These are phyloP conservation scores for Pachyseris speciosa DNA, from an alignment of 64 coral and sea anemone genomes.

Conservation along the genomic window DNA sequence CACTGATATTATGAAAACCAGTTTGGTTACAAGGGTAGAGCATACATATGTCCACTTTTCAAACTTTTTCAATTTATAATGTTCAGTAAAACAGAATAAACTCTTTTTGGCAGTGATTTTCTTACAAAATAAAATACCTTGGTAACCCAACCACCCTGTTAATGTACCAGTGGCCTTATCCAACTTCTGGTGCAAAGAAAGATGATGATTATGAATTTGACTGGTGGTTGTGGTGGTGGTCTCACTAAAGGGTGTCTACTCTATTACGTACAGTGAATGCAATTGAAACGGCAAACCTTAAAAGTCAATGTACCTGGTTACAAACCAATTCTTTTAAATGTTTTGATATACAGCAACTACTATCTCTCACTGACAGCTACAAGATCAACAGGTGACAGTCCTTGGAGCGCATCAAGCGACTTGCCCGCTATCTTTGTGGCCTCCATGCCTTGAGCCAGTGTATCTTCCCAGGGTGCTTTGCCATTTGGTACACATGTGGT, in stretches of 20 bases:
- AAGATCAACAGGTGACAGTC: conserved; percentile 48
- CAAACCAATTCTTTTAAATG: background rate
- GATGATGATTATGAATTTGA: too few relatives aligned
- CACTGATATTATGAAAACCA: too few relatives aligned
- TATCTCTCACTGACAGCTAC: conserved; percentile 45
- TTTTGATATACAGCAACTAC: background rate
- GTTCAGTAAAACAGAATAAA: too few relatives aligned
- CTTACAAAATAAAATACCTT: too few relatives aligned
- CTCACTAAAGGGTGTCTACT: background rate
- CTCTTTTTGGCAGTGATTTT: too few relatives aligned
- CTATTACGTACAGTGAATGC: too few relatives aligned
- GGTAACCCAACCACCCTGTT: too few relatives aligned
- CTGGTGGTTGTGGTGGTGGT: background rate
- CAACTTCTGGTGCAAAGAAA: too few relatives aligned
- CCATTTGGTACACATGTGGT: conserved; percentile 40
- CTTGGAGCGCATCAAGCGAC: conserved; percentile 65
- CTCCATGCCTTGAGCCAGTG: conserved; percentile 66
- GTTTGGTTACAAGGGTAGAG: too few relatives aligned
- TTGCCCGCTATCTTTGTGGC: conserved; percentile 85
- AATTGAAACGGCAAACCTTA: background rate
- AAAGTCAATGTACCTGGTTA: background rate
- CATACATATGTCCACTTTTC: too few relatives aligned
- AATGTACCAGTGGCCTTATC: too few relatives aligned
- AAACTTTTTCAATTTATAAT: too few relatives aligned
- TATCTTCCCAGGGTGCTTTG: conserved; percentile 73